phyloP scores from a whole-genome alignment of 2,888 invertebrate species.

The Xanthia icteritia region DNA sequence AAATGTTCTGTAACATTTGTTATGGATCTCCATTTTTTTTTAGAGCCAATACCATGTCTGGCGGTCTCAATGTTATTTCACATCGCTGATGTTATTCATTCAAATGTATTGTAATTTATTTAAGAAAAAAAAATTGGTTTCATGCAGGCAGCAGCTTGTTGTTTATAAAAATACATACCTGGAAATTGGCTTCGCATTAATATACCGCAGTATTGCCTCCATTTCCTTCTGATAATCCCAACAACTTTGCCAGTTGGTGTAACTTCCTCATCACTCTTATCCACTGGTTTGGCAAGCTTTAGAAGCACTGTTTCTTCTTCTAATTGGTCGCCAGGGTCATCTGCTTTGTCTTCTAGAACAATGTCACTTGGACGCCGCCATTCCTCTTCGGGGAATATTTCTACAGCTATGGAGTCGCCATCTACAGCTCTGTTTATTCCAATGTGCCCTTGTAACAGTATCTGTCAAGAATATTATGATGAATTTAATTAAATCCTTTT shows the following conservation, averaged over 20 bases:
- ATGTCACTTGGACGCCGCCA: conserved; percentile 98
- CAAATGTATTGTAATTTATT: conserved; percentile 2
- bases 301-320: conserved; percentile 91
- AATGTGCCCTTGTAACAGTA: conserved; percentile 95
- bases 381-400: conserved; percentile 95
- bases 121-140: too few relatives aligned
- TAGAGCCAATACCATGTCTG: conserved; percentile 11
- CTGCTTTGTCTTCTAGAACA: conserved; percentile 94
- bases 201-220: conserved; percentile 99
- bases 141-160: not conserved
- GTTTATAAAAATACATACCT: conserved; percentile 81
- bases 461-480: conserved; percentile 84
- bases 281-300: conserved; percentile 73
- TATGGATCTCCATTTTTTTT: conserved; percentile 26
- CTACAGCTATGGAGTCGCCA: conserved; percentile 97
- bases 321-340: conserved; percentile 92
- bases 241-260: conserved; percentile 91
- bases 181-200: conserved; percentile 94
- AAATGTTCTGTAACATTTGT: not conserved
- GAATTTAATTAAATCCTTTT: not conserved
- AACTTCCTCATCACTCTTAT: conserved; percentile 81
- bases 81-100: conserved; percentile 56
- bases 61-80: conserved; percentile 33
- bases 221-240: conserved; percentile 98
- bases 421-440: conserved; percentile 98